Percentiles rank a stretch among this genome's conserved stretches.
These are phyloP conservation scores for Drosophila erecta DNA, from an alignment of 1,140 invertebrate genomes.

Conservation along the genomic window DNA sequence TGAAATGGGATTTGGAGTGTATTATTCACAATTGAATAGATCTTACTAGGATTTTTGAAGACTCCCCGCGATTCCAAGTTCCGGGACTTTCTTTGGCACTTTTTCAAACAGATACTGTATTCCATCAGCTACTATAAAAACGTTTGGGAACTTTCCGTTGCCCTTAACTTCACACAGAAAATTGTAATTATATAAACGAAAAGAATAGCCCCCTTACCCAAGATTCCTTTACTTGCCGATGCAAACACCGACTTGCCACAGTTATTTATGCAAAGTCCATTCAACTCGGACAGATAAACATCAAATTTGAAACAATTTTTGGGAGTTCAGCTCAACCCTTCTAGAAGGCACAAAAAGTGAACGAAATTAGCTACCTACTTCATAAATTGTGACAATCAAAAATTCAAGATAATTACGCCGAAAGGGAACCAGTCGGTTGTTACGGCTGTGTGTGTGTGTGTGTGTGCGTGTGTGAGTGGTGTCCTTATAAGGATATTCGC, in stretches of 20 bases:
- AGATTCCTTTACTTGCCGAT: slow-evolving; percentile 16
- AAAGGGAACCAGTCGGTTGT: slow-evolving; percentile 48
- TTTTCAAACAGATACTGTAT: not conserved
- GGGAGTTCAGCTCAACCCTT: slow-evolving; percentile 24
- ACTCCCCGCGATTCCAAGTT: no score
- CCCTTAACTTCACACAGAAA: not conserved
- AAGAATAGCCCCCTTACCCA: slow-evolving; percentile 5
- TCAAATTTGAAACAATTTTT: slow-evolving; percentile 33
- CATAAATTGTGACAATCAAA: slow-evolving; percentile 62
- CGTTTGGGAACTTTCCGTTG: slow-evolving; percentile 3
- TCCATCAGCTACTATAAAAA: not conserved
- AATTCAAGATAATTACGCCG: slow-evolving; percentile 61
- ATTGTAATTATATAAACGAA: slow-evolving; percentile 18
- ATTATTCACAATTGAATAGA: no score
- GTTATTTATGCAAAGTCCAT: slow-evolving; percentile 52
- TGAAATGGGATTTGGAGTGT: no score
- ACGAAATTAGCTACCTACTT: slow-evolving; percentile 53
- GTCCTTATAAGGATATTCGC: slow-evolving; percentile 22
- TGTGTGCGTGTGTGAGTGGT: not conserved
- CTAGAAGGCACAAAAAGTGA: slow-evolving; percentile 9
- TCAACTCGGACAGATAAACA: slow-evolving; percentile 54
- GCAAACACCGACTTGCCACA: slow-evolving; percentile 24
- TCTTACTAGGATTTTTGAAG: no score
- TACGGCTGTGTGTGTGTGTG: not conserved
- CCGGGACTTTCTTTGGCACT: no score